phyloP scores from a whole-genome alignment of 2,888 invertebrate genomes.

The Pyrocoelia pectoralis region DNA sequence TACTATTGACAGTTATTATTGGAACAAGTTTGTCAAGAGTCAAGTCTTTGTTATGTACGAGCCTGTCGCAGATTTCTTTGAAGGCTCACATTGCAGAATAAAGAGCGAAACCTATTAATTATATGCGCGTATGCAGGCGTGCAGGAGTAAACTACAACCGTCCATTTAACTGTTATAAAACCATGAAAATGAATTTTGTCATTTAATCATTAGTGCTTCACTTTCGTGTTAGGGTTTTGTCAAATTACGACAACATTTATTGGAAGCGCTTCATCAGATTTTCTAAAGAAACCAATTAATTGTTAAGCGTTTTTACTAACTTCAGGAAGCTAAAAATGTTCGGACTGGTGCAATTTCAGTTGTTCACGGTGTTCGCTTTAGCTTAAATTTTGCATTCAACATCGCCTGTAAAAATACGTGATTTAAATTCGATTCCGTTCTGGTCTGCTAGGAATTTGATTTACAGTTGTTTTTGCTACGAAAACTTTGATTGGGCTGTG shows the following conservation, averaged over 20 bases:
- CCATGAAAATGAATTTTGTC: constrained; percentile 33
- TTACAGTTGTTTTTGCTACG: no score
- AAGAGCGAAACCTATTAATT: constrained; percentile 38
- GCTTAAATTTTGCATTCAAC: no score
- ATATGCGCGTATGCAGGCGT: constrained; percentile 33
- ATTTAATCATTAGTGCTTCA: constrained; percentile 23
- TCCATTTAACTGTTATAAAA: constrained; percentile 27
- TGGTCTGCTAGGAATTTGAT: no score
- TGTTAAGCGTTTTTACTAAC: no score
- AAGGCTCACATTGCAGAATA: constrained; percentile 32
- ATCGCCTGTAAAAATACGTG: no score
- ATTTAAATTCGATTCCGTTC: no score
- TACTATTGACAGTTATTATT: constrained; percentile 36
- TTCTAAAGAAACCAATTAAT: no score
- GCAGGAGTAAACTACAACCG: constrained; percentile 34
- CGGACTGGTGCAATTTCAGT: no score
- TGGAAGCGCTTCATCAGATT: background rate
- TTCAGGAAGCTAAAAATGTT: no score
- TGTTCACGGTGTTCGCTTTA: no score
- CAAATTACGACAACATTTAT: background rate
- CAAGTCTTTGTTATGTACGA: constrained; percentile 37
- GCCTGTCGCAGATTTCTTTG: constrained; percentile 35
- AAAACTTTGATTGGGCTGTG: no score
- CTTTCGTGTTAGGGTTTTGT: background rate
- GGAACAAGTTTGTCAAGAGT: constrained; percentile 37